Percentiles rank a stretch among this genome's conserved stretches.
Evolutionary conservation across 2,113 vertebrate species (phyloP).

Genomic region (Empidonax traillii): DNA sequence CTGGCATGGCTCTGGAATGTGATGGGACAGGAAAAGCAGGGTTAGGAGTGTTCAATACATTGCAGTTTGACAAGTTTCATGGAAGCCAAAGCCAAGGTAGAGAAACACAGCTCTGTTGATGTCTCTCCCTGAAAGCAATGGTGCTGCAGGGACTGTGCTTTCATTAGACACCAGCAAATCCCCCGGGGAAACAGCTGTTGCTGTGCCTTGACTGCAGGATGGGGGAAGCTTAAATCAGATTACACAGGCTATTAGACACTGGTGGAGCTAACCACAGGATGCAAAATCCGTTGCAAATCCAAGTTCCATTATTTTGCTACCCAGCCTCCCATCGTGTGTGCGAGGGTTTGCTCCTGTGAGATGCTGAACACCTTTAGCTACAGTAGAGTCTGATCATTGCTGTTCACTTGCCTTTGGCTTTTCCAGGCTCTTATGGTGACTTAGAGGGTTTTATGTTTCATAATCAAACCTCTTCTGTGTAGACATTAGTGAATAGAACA

Average conservation of each 20-base stretch:
- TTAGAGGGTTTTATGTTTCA: background rate
- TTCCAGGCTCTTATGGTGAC: background rate
- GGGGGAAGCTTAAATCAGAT: background rate
- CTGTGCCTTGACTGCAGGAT: accelerated
- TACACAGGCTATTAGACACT: background rate
- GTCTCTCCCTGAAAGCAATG: background rate
- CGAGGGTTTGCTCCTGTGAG: background rate
- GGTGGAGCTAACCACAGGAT: background rate
- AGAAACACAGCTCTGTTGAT: background rate
- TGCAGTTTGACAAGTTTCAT: background rate
- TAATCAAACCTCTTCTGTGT: background rate
- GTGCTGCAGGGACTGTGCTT: background rate
- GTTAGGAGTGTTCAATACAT: background rate
- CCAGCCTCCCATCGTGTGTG: accelerated
- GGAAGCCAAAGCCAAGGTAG: background rate
- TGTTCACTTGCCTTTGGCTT: background rate
- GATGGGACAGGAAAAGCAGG: background rate
- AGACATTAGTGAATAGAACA: background rate
- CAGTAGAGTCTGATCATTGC: background rate
- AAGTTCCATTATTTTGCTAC: background rate
- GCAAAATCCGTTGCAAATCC: background rate
- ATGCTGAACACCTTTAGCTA: background rate
- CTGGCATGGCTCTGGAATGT: background rate
- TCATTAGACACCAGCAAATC: background rate
- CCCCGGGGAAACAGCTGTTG: background rate